Evolutionary conservation across 2,888 invertebrate genomes (phyloP).

Genomic region (Isoperla grammatica): DNA sequence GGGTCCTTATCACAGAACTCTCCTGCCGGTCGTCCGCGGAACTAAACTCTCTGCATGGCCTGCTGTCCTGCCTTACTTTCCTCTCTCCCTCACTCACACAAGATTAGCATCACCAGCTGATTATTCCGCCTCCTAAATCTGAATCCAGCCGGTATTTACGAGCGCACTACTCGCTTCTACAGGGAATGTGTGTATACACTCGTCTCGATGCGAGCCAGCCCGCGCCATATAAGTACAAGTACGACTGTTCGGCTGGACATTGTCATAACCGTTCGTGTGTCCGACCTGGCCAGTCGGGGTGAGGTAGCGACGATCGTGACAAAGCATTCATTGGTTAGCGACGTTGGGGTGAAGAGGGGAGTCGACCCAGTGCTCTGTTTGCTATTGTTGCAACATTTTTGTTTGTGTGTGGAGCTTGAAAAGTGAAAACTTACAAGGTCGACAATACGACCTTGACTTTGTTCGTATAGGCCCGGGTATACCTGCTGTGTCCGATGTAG

Average conservation of each 20-base stretch:
- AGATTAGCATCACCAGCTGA: conserved; percentile 20
- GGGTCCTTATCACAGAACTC: conserved; percentile 15
- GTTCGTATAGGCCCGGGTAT: too few relatives aligned
- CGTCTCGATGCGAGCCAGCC: conserved; percentile 2
- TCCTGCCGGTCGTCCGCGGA: conserved; percentile 9
- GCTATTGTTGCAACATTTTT: too few relatives aligned
- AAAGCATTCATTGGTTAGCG: too few relatives aligned
- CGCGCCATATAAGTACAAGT: conserved; percentile 4
- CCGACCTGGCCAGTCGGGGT: too few relatives aligned
- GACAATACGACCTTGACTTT: too few relatives aligned
- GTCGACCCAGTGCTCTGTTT: too few relatives aligned
- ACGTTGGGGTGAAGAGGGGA: too few relatives aligned
- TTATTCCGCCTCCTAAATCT: conserved; percentile 27
- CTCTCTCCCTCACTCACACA: not conserved
- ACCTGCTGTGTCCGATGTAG: too few relatives aligned
- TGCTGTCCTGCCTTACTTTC: not conserved
- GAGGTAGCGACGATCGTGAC: too few relatives aligned
- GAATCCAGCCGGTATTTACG: conserved; percentile 25
- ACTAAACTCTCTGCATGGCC: not conserved
- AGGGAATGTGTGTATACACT: not conserved
- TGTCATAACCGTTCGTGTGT: not conserved
- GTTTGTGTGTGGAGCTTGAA: too few relatives aligned
- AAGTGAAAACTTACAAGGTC: too few relatives aligned
- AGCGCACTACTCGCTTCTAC: conserved; percentile 13
- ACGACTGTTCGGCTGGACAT: not conserved